Evolutionary conservation across 2,888 invertebrate genomes (phyloP), one percentile per base, ranked within the genome.

Genomic region (Aethes cnicana): DNA sequence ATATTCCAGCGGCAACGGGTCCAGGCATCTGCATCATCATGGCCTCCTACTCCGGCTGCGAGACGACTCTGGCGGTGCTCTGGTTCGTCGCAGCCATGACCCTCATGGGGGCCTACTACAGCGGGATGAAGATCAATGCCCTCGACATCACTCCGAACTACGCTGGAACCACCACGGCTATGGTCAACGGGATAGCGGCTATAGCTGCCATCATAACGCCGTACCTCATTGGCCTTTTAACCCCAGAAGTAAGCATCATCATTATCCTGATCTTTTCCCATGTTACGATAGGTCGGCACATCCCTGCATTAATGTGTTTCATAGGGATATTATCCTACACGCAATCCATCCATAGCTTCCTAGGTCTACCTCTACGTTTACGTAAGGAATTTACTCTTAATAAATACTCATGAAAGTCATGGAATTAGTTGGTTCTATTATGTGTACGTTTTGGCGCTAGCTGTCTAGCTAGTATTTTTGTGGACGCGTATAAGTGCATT

Each of bases 71-170:
- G 4, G 72, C 90, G 6, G 90, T 93, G 0, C 85, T 92, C 47
- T 90, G 93, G 77, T 92, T 93, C 64, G 89, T 93, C 8, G 69
- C 91, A n/a, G 91, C 90, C 28, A 91, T 93, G 92, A 92, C 92
- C 1, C 90, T 93, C 12, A 94, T 94, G 93, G 94, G 94, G 0
- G 91, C 93, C 1, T 94, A 92, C 71, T 94, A 94, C 78, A 92
- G 93, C 53, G 92, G 92, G 17, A 91, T 93, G 91, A 92, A 93
- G 74, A 92, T 93, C 35, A 93, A 93, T 63, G 91, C 92, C 0
- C 74, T 93, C 23, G 93, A 93, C 62, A 85, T 93, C 42, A 90
- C 92, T 2, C 92, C 92, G 0, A 93, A 93, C 68, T 93, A 91
- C 63, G 91, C 92, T 1, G 93, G 93, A 2, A 92, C 92, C 1